These are phyloP conservation scores for Polypedilum pembai DNA, from an alignment of 1,140 invertebrate genomes.

Conservation along the genomic window DNA sequence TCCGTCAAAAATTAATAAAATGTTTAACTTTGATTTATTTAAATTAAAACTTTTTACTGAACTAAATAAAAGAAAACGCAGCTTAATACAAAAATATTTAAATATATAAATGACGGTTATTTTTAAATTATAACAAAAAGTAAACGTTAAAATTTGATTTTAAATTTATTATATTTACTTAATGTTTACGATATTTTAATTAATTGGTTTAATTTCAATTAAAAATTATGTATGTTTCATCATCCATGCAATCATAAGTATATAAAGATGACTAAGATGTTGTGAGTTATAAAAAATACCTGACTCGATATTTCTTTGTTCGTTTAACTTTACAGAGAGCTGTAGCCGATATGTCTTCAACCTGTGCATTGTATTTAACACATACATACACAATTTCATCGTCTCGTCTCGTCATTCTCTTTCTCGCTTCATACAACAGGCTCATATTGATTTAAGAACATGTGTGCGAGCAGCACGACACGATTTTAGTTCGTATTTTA, in stretches of 20 bases:
- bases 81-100: no score
- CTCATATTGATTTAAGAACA: not conserved
- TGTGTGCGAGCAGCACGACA: not conserved
- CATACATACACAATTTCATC: no score
- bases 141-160: no score
- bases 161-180: no score
- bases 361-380: not conserved
- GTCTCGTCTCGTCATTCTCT: not conserved
- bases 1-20: no score
- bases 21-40: no score
- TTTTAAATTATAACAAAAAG: no score
- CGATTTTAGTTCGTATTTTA: not conserved
- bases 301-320: slow-evolving; percentile 27
- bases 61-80: no score
- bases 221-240: not conserved
- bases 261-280: slow-evolving; percentile 9
- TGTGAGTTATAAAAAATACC: not conserved
- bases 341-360: slow-evolving; percentile 21
- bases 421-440: not conserved
- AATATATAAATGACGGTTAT: no score
- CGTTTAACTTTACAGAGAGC: not conserved
- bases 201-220: not conserved
- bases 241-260: not conserved
- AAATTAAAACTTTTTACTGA: no score
- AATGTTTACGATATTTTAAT: no score